Conservation (phyloP, 2,797 vertebrate genomes). For the Mormyrops attenuatus region DNA sequence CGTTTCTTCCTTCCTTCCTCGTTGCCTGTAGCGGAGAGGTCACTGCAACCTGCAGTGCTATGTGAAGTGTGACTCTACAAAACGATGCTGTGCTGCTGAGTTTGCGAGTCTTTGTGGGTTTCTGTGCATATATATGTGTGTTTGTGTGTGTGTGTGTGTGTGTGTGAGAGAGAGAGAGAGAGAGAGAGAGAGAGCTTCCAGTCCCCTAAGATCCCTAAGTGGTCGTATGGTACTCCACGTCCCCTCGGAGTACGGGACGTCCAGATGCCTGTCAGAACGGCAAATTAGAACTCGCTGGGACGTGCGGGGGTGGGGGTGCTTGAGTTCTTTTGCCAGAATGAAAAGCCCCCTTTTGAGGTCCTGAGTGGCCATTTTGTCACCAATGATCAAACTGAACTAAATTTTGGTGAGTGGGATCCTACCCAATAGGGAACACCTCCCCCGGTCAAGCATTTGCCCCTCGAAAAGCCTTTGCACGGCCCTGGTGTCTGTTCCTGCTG, state of each 20-base stretch:
- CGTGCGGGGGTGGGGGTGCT: neutral
- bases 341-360: neutral
- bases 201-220: neutral
- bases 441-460: neutral
- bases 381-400: neutral
- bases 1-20: neutral
- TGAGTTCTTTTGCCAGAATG: neutral
- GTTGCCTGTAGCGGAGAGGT: neutral
- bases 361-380: neutral
- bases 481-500: neutral
- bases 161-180: too few relatives aligned
- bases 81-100: neutral
- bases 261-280: neutral
- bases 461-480: neutral
- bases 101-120: neutral
- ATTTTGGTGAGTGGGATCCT: neutral
- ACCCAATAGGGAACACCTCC: neutral
- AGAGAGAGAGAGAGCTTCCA: too few relatives aligned
- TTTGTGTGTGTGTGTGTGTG: neutral
- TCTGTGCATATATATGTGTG: neutral
- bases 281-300: neutral
- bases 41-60: neutral
- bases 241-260: neutral
- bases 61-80: neutral
- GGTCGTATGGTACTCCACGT: neutral